phyloP scores from a whole-genome alignment of 2,113 vertebrate species.

The Numenius arquata region DNA sequence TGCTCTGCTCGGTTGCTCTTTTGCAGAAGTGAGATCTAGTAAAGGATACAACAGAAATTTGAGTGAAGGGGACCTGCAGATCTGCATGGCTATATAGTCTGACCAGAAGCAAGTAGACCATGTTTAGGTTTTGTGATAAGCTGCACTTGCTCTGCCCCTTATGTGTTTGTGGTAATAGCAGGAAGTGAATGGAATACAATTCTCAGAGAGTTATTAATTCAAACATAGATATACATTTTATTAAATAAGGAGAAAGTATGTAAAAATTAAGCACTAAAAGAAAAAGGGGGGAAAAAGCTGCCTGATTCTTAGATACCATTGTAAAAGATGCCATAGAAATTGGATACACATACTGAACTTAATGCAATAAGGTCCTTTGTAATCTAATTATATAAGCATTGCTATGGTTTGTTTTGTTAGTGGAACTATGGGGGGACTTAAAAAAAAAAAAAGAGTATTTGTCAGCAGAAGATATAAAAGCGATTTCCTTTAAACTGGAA shows the following conservation, averaged over 20 bases:
- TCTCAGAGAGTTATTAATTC: not conserved
- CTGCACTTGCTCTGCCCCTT: not conserved
- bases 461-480: not conserved
- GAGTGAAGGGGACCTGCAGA: not conserved
- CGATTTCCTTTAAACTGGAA: constrained; percentile 21
- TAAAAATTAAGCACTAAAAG: not conserved
- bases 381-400: not conserved
- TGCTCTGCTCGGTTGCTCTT: not conserved
- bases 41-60: not conserved
- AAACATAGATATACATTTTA: not conserved
- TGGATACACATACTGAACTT: not conserved
- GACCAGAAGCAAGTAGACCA: not conserved
- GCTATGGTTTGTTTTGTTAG: not conserved
- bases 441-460: not conserved
- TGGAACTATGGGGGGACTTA: not conserved
- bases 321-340: not conserved
- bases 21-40: not conserved
- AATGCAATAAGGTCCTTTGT: not conserved
- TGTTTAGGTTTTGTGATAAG: not conserved
- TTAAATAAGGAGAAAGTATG: not conserved
- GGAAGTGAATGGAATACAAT: not conserved
- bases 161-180: not conserved
- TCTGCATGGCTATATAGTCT: not conserved
- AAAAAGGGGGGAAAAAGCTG: not conserved
- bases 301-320: not conserved